Percentiles rank a stretch among this genome's conserved stretches.
phyloP scores from a whole-genome alignment of 1,140 invertebrate species.

The Magallana gigas region DNA sequence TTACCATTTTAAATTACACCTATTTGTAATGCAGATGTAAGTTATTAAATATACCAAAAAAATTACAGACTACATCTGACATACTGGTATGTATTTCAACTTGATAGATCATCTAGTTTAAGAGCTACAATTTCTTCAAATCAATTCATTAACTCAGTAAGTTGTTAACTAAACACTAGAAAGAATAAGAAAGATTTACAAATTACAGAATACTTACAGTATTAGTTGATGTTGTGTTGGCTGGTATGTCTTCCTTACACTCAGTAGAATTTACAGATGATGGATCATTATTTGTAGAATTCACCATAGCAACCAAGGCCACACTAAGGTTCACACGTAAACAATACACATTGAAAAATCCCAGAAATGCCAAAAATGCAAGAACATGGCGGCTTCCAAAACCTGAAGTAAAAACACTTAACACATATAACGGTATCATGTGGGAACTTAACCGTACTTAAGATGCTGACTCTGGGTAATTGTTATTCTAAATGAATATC shows the following conservation, averaged over 20 bases:
- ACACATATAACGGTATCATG: too few species aligned
- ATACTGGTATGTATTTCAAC: too few species aligned
- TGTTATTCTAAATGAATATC: too few species aligned
- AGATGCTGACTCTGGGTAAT: too few species aligned
- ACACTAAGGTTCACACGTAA: conserved; percentile 98
- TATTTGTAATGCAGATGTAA: too few species aligned
- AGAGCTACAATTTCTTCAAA: background rate
- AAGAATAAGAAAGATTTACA: too few species aligned
- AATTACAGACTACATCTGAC: too few species aligned
- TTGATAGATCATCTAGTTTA: too few species aligned
- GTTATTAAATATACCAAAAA: too few species aligned
- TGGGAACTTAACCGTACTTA: background rate
- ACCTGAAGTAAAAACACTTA: background rate
- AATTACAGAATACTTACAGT: background rate
- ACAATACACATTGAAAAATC: conserved; percentile 85
- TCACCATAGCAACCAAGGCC: conserved; percentile 97
- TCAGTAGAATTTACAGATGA: background rate
- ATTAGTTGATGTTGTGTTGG: background rate
- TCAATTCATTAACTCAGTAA: background rate
- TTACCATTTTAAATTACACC: too few species aligned
- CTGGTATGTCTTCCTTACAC: background rate
- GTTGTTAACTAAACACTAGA: too few species aligned
- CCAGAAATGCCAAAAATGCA: conserved; percentile 92
- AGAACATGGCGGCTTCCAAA: conserved; percentile 68
- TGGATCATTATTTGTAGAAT: conserved; percentile 77